These are phyloP conservation scores for Cryptophagus acutangulus DNA, from an alignment of 2,888 invertebrate species.

Conservation along the genomic window DNA sequence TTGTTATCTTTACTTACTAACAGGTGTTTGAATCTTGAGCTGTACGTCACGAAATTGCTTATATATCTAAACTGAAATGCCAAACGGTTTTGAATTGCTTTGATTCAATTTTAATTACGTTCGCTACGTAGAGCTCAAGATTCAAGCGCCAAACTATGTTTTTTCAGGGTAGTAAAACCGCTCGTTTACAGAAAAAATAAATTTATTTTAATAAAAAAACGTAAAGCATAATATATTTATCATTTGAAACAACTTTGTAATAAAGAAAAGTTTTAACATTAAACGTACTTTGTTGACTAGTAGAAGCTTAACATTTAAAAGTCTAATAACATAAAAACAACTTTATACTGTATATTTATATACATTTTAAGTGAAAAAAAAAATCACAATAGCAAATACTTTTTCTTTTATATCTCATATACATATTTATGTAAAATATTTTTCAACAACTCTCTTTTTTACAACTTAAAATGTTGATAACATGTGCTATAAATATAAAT, in stretches of 20 bases:
- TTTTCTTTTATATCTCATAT: constrained; percentile 17
- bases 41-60: too few relatives aligned
- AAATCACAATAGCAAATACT: constrained; percentile 37
- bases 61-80: too few relatives aligned
- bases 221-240: too few relatives aligned
- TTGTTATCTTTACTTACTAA: too few relatives aligned
- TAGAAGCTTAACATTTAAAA: constrained; percentile 42
- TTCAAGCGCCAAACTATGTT: too few relatives aligned
- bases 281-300: constrained; percentile 45
- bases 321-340: constrained; percentile 43
- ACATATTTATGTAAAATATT: too few relatives aligned
- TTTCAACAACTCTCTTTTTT: too few relatives aligned
- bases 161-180: too few relatives aligned
- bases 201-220: constrained; percentile 46
- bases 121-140: too few relatives aligned
- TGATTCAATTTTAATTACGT: too few relatives aligned
- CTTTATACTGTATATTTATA: constrained; percentile 40
- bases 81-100: too few relatives aligned
- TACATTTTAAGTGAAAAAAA: constrained; percentile 38
- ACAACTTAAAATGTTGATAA: constrained; percentile 23
- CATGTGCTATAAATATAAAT: constrained; percentile 33
- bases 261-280: constrained; percentile 45
- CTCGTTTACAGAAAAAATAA: constrained; percentile 46
- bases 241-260: constrained; percentile 41
- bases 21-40: too few relatives aligned